A percentile compares a stretch with the other conserved stretches of the same genome.
These are phyloP conservation scores for Nyleta sp. DNA, from an alignment of 2,888 invertebrate genomes.

Conservation along the genomic window DNA sequence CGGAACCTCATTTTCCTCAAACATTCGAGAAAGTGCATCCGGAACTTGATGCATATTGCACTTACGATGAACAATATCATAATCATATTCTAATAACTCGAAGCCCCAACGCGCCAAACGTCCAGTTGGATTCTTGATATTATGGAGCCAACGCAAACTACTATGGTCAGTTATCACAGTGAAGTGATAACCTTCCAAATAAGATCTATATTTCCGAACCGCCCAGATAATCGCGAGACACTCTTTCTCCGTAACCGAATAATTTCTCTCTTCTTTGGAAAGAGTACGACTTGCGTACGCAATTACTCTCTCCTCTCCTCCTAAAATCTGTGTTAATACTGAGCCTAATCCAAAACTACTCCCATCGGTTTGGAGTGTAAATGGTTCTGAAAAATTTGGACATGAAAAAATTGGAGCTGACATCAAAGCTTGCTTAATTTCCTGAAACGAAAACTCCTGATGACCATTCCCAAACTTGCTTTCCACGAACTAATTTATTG, in stretches of 20 bases:
- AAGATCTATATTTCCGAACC: constrained; percentile 46
- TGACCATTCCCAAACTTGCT: constrained; percentile 23
- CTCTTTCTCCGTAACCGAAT: constrained; percentile 60
- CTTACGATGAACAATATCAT: constrained; percentile 37
- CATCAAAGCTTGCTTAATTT: constrained; percentile 12
- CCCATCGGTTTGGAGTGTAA: constrained; percentile 60
- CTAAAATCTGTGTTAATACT: constrained; percentile 65
- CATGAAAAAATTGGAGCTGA: constrained; percentile 59
- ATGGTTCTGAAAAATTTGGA: constrained; percentile 51
- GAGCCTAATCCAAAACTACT: constrained; percentile 58
- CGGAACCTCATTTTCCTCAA: constrained; percentile 14
- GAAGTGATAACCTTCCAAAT: constrained; percentile 62
- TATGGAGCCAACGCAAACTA: constrained; percentile 57
- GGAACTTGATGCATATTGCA: constrained; percentile 38
- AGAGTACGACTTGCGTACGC: constrained; percentile 68
- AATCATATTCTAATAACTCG: constrained; percentile 50
- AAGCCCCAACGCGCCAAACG: constrained; percentile 46
- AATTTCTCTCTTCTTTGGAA: constrained; percentile 59
- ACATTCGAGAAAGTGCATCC: constrained; percentile 55
- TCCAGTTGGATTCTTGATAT: constrained; percentile 33
- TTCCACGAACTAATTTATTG: background rate
- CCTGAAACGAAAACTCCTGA: constrained; percentile 17
- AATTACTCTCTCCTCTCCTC: constrained; percentile 64
- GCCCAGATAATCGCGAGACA: constrained; percentile 39
- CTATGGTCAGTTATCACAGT: constrained; percentile 27